phyloP scores from a whole-genome alignment of 2,797 vertebrate species.

The Melanotaenia pygmaea region DNA sequence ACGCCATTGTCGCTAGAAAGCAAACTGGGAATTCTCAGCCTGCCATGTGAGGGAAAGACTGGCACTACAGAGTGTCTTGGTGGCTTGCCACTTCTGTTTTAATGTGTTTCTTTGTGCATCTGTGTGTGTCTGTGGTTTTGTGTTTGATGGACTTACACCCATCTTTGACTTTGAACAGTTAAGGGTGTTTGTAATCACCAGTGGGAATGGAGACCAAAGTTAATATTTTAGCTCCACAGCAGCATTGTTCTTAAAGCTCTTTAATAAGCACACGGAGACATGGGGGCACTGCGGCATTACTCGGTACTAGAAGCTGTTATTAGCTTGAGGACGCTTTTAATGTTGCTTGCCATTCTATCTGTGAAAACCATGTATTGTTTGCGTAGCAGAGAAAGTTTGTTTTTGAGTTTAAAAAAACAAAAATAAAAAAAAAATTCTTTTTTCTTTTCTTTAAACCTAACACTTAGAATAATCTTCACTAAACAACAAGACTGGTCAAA shows the following conservation, averaged over 20 bases:
- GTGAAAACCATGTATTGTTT: conserved; percentile 17
- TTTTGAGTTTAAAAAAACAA: too few species aligned
- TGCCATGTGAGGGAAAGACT: conserved; percentile 71
- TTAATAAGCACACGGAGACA: conserved; percentile 62
- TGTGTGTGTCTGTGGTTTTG: conserved; percentile 46
- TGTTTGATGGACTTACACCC: conserved; percentile 69
- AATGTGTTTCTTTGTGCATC: conserved; percentile 56
- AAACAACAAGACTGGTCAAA: too few species aligned
- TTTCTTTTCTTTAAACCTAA: too few species aligned
- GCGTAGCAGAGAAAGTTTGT: not conserved
- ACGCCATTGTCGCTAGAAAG: conserved; percentile 67
- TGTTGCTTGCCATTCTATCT: conserved; percentile 8
- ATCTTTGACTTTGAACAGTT: conserved; percentile 79
- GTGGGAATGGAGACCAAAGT: conserved; percentile 67
- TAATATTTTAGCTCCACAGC: conserved; percentile 60
- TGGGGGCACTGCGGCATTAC: conserved; percentile 32
- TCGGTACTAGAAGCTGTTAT: conserved; percentile 55
- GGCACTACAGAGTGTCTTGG: conserved; percentile 73
- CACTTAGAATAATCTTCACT: too few species aligned
- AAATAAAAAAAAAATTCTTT: too few species aligned
- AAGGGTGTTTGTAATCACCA: conserved; percentile 75
- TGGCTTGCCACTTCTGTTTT: conserved; percentile 72
- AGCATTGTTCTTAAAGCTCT: conserved; percentile 67
- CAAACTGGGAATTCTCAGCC: conserved; percentile 76
- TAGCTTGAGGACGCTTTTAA: conserved; percentile 48